Evolutionary conservation across 2,888 invertebrate species (phyloP), one percentile per base, ranked within the genome.

Genomic region (Euphydryas editha): DNA sequence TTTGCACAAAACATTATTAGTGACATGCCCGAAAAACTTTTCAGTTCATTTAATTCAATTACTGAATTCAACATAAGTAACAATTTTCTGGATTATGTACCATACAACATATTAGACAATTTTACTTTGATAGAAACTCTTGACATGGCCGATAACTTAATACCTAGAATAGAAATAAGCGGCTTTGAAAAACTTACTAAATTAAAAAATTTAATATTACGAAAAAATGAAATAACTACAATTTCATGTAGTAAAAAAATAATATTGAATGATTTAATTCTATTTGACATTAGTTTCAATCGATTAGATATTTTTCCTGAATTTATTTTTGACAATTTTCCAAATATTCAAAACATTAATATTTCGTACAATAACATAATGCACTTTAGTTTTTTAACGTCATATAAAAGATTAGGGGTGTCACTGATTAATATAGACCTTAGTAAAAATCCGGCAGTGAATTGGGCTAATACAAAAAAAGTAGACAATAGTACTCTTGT

Each of bases 61-160:
- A 95, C 95, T 73, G 97, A 97, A 79, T 89, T 97, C 55, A 95
- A 95, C 77, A 90, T 97, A 37, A 95, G 95, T 73, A 94, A 95
- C 44, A 97, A 97, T 80, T 93, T 94, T 68, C 94, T 98, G 70
- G 93, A 94, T 61, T 95, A 95, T 67, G 94, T 97, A 70, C 97
- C 97, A 0, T 97, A 97, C 82, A 95, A 95, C 30, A 95, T 96
- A 0, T 91, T 97, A 36, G 90, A 95, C 71, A 97, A 97, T 79
- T 93, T 96, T 67, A 95, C 95, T 49, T 94, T 94, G 8, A 87
- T 97, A 73, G 97, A 97, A 84, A 94, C 93, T 15, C 87, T 97
- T 69, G 95, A 95, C 51, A 81, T 97, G 70, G 94, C 96, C 1
- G 93, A 94, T 66, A 97, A 97, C 80, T 92, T 94, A 62, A 88